Conservation (phyloP, 2,888 invertebrate species). For the Drosophila koepferae region DNA sequence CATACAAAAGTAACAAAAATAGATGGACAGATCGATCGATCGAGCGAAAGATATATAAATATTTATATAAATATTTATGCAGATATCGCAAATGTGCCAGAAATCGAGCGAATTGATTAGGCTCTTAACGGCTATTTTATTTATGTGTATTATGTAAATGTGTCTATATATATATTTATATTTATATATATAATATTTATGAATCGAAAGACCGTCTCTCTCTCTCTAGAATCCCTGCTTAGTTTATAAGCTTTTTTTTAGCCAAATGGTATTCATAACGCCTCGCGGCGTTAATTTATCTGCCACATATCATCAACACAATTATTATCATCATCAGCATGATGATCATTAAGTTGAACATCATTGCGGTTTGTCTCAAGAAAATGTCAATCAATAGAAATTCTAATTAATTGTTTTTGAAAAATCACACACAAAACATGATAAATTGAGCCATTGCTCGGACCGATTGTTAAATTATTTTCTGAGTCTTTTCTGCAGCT, state of each 20-base stretch:
- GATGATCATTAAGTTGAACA: constrained; percentile 31
- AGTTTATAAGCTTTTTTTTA: constrained; percentile 21
- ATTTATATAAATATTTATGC: constrained; percentile 40
- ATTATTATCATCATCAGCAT: constrained; percentile 51
- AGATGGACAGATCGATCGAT: not conserved
- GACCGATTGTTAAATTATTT: constrained; percentile 20
- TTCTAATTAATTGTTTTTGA: constrained; percentile 62
- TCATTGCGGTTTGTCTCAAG: not conserved
- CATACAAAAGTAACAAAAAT: not conserved
- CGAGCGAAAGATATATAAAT: constrained; percentile 1
- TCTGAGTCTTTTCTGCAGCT: constrained; percentile 4
- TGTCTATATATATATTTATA: constrained; percentile 14
- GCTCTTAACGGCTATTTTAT: constrained; percentile 68
- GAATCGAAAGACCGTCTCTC: not conserved
- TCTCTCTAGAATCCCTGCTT: constrained; percentile 24
- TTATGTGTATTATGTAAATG: constrained; percentile 39
- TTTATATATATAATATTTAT: constrained; percentile 21
- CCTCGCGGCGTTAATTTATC: constrained; percentile 74
- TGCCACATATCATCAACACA: constrained; percentile 55
- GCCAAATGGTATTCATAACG: constrained; percentile 66
- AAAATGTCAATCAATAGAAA: constrained; percentile 71
- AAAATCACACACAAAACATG: constrained; percentile 26
- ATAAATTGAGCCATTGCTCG: constrained; percentile 41
- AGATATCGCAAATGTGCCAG: constrained; percentile 49
- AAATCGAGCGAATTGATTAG: constrained; percentile 65